Evolutionary conservation across 2,797 vertebrate species (phyloP).

Genomic region (Vireo griseus): DNA sequence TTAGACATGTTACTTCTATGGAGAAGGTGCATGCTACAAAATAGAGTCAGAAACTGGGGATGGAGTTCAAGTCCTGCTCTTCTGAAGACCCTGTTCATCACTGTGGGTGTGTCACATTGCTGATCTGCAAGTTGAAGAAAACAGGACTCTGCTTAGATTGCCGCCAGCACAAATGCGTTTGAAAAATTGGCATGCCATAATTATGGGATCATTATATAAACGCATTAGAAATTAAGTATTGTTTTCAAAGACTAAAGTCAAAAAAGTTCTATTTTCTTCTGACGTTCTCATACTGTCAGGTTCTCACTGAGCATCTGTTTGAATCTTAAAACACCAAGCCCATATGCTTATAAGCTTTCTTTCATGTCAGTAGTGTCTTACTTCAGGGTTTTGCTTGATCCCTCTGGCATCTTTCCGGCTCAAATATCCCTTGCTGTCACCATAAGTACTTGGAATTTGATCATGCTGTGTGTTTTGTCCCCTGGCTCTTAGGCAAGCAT

Average conservation of each 20-base stretch:
- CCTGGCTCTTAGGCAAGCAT: not conserved
- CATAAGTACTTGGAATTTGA: not conserved
- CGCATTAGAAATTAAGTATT: not conserved
- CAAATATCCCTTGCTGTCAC: not conserved
- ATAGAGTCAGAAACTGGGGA: not conserved
- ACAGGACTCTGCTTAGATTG: not conserved
- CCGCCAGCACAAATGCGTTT: not conserved
- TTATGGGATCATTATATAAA: not conserved
- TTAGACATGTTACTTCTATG: not conserved
- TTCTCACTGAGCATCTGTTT: not conserved
- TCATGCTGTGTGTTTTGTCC: not conserved
- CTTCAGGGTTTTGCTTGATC: not conserved
- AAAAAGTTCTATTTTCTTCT: not conserved
- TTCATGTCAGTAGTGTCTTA: not conserved
- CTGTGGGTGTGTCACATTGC: not conserved
- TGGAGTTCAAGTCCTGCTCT: not conserved
- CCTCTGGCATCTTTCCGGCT: not conserved
- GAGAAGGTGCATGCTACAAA: not conserved
- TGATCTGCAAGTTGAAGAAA: not conserved
- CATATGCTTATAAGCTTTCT: not conserved
- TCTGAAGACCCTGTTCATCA: not conserved
- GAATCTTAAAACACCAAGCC: not conserved
- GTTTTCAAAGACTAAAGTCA: not conserved
- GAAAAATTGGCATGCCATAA: not conserved
- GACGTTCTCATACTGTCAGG: not conserved